A percentile compares a stretch with the other conserved stretches of the same genome.
Evolutionary conservation across 2,888 invertebrate species (phyloP).

Genomic region (Sabellastarte sp.): DNA sequence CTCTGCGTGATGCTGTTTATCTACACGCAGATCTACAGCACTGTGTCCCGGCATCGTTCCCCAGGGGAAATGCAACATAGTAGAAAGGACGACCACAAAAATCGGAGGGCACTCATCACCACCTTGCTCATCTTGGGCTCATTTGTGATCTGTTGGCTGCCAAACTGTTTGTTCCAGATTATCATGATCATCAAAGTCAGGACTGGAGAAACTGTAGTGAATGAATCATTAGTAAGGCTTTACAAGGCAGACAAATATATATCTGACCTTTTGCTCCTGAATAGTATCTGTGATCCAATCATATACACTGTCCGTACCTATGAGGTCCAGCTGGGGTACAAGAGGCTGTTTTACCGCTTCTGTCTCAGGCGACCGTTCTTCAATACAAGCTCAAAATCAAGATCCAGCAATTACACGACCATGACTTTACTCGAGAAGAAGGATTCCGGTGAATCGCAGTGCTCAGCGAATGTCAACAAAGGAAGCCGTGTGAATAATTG

Average conservation of each 20-base stretch:
- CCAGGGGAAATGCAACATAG: not conserved
- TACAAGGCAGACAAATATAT: not conserved
- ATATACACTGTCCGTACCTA: not conserved
- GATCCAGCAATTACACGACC: no score
- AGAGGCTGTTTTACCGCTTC: not conserved
- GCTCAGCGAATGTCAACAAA: no score
- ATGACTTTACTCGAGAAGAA: no score
- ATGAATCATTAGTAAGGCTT: not conserved
- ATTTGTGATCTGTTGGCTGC: constrained; percentile 28
- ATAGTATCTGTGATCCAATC: not conserved
- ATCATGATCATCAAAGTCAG: constrained; percentile 18
- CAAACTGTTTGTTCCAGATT: constrained; percentile 20
- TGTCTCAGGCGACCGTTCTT: not conserved
- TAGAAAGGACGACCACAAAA: constrained; percentile 4
- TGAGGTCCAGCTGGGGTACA: not conserved
- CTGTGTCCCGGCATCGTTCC: constrained; percentile 25
- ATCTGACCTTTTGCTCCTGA: not conserved
- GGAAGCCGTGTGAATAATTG: no score
- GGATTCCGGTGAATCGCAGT: no score
- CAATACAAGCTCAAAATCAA: no score
- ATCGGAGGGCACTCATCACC: constrained; percentile 23
- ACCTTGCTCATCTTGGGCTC: constrained; percentile 28
- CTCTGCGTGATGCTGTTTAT: constrained; percentile 37
- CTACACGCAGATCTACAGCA: constrained; percentile 39
- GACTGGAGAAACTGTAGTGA: not conserved